Evolutionary conservation across 2,888 invertebrate species (phyloP).

Genomic region (Mesopsocus fuscifrons): DNA sequence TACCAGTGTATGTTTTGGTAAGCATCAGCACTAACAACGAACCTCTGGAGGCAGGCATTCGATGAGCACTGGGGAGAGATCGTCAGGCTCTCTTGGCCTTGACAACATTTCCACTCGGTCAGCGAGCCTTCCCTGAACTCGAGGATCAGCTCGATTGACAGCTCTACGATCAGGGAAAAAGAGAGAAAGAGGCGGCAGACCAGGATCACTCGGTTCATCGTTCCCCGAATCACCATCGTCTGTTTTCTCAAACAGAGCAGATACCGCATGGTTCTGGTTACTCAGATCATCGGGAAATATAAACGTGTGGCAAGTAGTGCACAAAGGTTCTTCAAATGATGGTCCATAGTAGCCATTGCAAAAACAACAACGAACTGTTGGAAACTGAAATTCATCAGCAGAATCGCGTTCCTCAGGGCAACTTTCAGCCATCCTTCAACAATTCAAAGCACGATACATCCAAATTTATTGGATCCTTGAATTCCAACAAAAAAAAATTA

Average conservation of each 20-base stretch:
- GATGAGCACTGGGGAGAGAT: conserved; percentile 39
- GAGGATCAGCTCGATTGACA: conserved; percentile 20
- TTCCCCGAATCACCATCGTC: conserved; percentile 90
- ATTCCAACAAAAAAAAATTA: no score
- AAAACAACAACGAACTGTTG: conserved; percentile 55
- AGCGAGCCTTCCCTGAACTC: conserved; percentile 34
- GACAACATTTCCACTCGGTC: conserved; percentile 40
- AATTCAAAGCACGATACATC: no score
- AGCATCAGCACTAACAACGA: no score
- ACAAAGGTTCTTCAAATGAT: conserved; percentile 77
- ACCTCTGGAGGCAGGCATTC: conserved; percentile 56
- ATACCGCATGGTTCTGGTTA: conserved; percentile 12
- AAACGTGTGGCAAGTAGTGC: conserved; percentile 81
- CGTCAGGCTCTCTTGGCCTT: conserved; percentile 36
- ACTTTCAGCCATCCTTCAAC: no score
- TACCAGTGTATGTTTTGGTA: no score
- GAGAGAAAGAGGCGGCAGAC: no score
- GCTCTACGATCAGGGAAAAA: background rate
- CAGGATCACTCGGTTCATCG: conserved; percentile 67
- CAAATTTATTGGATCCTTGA: no score
- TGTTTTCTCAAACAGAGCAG: conserved; percentile 32
- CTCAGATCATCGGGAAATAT: conserved; percentile 60
- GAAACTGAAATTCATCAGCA: conserved; percentile 19
- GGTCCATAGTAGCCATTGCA: conserved; percentile 88
- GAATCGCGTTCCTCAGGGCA: no score